Evolutionary conservation across 2,113 vertebrate species (phyloP), one percentile per base, ranked within the genome.

Genomic region (Oophaga pumilio): DNA sequence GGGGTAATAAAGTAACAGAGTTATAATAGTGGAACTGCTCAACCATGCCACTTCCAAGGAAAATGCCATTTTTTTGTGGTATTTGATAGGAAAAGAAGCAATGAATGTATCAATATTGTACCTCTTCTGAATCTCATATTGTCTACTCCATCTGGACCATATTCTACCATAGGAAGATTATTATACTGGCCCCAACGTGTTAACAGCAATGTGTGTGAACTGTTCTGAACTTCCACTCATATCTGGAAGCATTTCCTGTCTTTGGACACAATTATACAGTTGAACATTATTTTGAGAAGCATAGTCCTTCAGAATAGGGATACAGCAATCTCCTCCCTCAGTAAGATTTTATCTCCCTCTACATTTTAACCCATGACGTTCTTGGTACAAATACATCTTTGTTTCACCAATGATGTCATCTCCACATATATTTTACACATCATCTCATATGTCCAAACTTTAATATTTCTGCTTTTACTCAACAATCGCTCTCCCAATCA

Each of bases 241-340:
- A 52, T 82, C 62, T 82, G 62, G 64, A 69, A 83, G 57, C 81
- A 69, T 83, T 83, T 83, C 81, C 81, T 83, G 62, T 68, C 66
- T 53, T 52, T 17, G 79, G 81, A 52, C 81, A 82, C 62, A 83
- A 68, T 83, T 83, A 69, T 14, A 68, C 62, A 52, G 43, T 52
- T 81, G 26, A 20, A 49, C 57, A 3, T 82, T 62, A 82, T 82
- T 82, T 62, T 82, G 17, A 62, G 57, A 62, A 82, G 14, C n/a
- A 14, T 77, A 56, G 49, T 77, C 49, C 50, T 24, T 56, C 76
- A 53, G 56, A 53, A 56, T 77, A 56, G 15, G 49, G 9, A 77
- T 56, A 77, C 20, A 2, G 15, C 6, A 24, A 22, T 24, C n/a
- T 5, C 50, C 76, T 56, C 76, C 49, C 49, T 33, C 73, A 22